These are phyloP conservation scores for Helicoverpa zea DNA, from an alignment of 1,140 invertebrate species.

Conservation along the genomic window DNA sequence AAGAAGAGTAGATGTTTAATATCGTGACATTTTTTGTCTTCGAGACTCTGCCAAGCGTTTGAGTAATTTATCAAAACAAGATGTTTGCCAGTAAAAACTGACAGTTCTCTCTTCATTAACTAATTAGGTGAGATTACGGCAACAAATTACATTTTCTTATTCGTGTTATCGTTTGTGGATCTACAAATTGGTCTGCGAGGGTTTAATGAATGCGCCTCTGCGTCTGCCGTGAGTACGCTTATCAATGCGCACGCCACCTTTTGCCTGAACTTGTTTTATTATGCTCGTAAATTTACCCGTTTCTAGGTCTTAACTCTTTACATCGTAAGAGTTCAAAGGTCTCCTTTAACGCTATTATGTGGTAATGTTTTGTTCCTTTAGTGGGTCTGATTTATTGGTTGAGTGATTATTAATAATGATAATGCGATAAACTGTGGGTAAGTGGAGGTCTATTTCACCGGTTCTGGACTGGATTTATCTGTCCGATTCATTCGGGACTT, in stretches of 20 bases:
- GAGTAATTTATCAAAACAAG: conserved; percentile 33
- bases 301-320: conserved; percentile 32
- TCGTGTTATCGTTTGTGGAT: conserved; percentile 28
- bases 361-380: conserved; percentile 10
- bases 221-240: conserved; percentile 26
- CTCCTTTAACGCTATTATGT: neutral
- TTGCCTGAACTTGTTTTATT: conserved; percentile 35
- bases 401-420: conserved; percentile 9
- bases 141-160: conserved; percentile 16
- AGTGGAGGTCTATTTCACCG: neutral
- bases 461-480: neutral
- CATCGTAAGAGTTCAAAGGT: conserved; percentile 16
- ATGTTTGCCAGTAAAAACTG: neutral
- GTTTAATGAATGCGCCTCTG: conserved; percentile 28
- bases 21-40: no score
- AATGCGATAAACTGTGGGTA: neutral
- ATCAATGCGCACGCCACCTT: conserved; percentile 36
- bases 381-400: conserved; percentile 10
- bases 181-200: conserved; percentile 24
- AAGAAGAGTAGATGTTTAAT: no score
- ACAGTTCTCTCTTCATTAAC: conserved; percentile 11
- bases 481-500: neutral
- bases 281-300: conserved; percentile 32
- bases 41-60: no score
- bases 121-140: conserved; percentile 9